Evolutionary conservation across 2,888 invertebrate species (phyloP).

Genomic region (Dynastes tityus): DNA sequence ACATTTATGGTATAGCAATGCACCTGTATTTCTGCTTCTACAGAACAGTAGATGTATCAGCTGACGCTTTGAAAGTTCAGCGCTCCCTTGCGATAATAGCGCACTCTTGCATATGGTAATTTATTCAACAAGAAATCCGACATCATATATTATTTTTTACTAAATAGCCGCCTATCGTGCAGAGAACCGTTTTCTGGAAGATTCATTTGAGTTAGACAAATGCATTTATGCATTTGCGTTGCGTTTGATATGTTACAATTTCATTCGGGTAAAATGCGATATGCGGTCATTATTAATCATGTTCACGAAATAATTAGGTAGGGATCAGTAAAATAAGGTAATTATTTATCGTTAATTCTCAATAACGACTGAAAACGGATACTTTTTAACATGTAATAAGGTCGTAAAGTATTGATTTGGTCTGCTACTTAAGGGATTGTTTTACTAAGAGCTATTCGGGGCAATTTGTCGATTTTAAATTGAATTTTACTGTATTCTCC

Average conservation of each 20-base stretch:
- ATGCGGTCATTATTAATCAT: not conserved
- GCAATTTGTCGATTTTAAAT: constrained; percentile 15
- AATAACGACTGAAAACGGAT: constrained; percentile 21
- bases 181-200: constrained; percentile 20
- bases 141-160: constrained; percentile 29
- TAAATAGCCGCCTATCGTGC: constrained; percentile 21
- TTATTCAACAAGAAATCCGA: constrained; percentile 35
- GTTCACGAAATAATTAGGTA: too few species aligned
- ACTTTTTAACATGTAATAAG: constrained; percentile 38
- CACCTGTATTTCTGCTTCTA: not conserved
- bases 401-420: constrained; percentile 42
- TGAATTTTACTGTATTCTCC: too few species aligned
- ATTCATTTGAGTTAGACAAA: constrained; percentile 7
- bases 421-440: constrained; percentile 31
- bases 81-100: constrained; percentile 47
- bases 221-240: not conserved
- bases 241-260: not conserved
- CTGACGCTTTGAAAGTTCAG: constrained; percentile 47
- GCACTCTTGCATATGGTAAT: constrained; percentile 50
- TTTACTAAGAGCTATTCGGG: not conserved
- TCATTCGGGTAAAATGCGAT: not conserved
- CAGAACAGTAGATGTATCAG: constrained; percentile 1
- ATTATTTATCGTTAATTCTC: constrained; percentile 12
- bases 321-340: not conserved
- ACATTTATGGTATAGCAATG: not conserved